Evolutionary conservation across 1,140 invertebrate species (phyloP).

Genomic region (Rhizoglyphus robini): DNA sequence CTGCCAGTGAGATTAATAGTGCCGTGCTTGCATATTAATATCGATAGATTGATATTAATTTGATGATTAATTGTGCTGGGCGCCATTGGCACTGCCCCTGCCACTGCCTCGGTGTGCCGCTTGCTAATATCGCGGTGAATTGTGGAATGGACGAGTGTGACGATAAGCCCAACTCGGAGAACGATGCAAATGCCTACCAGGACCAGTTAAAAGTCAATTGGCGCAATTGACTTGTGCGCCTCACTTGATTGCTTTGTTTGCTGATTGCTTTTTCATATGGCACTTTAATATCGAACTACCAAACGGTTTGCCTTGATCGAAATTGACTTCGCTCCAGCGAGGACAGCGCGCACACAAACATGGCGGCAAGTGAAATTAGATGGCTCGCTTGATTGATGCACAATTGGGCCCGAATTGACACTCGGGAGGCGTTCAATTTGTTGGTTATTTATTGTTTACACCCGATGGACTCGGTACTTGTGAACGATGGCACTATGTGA

Average conservation of each 20-base stretch:
- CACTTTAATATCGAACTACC: too few relatives aligned
- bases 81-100: background rate
- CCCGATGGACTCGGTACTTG: background rate
- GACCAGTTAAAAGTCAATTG: too few relatives aligned
- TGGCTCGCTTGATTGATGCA: background rate
- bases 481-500: background rate
- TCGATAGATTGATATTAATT: constrained; percentile 9
- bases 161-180: too few relatives aligned
- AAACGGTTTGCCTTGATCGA: too few relatives aligned
- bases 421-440: background rate
- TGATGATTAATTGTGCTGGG: constrained; percentile 7
- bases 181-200: too few relatives aligned
- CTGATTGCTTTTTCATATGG: too few relatives aligned
- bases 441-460: background rate
- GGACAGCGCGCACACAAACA: too few relatives aligned
- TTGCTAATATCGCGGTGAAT: too few relatives aligned
- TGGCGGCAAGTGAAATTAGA: background rate
- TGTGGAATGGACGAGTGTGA: too few relatives aligned
- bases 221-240: too few relatives aligned
- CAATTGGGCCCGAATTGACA: background rate
- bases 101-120: background rate
- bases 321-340: too few relatives aligned
- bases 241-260: too few relatives aligned
- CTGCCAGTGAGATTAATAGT: constrained; percentile 10
- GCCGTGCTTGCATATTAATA: background rate